phyloP scores from a whole-genome alignment of 2,797 vertebrate species.

The Poliocrania exsul region DNA sequence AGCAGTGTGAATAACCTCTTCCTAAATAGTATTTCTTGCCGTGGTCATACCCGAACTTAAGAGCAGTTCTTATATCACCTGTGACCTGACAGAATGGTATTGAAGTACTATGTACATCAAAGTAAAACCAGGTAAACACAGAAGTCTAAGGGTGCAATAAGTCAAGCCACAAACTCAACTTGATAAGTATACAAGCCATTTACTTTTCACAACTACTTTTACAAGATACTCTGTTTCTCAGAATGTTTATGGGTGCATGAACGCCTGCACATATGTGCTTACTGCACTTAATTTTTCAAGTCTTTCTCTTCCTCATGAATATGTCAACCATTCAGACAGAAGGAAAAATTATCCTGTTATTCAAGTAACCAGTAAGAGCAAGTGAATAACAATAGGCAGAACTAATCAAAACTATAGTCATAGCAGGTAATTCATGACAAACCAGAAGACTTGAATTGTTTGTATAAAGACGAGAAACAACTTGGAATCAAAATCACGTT shows the following conservation, averaged over 20 bases:
- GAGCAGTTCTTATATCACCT: background rate
- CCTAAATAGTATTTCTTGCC: background rate
- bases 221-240: background rate
- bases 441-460: background rate
- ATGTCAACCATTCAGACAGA: background rate
- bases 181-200: background rate
- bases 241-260: background rate
- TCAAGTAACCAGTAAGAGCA: background rate
- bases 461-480: background rate
- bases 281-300: background rate
- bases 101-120: background rate
- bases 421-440: background rate
- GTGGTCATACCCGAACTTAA: background rate
- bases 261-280: accelerated
- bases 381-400: background rate
- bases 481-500: background rate
- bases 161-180: background rate
- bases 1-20: background rate
- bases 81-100: background rate
- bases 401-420: constrained; percentile 5
- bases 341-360: background rate
- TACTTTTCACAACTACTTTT: background rate
- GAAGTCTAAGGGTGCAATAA: background rate
- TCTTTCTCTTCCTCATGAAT: background rate
- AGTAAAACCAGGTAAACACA: background rate